These are phyloP conservation scores for Carlito syrichta DNA, from an alignment of 2,113 vertebrate genomes.

Conservation along the genomic window DNA sequence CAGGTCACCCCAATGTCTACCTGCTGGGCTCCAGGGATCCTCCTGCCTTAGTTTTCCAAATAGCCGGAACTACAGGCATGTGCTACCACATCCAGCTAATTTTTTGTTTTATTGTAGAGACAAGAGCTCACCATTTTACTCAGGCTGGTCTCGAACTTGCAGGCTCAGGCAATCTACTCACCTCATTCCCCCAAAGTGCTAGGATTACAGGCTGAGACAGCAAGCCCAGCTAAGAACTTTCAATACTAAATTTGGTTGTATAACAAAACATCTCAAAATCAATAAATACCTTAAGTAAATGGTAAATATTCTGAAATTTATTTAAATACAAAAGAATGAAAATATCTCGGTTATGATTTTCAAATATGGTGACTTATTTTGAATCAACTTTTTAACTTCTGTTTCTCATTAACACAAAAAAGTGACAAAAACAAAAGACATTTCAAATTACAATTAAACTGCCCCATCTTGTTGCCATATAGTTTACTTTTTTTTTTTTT, in stretches of 20 bases:
- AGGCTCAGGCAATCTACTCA: no score
- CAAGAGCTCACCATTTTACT: no score
- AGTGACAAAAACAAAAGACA: constrained; percentile 28
- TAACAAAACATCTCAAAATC: constrained; percentile 6
- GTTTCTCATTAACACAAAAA: neutral
- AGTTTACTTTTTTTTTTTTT: neutral
- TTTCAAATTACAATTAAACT: neutral
- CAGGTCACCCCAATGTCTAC: no score
- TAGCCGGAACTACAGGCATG: no score
- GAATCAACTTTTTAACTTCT: neutral
- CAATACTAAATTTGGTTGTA: constrained; percentile 6
- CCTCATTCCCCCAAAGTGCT: no score
- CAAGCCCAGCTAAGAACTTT: no score
- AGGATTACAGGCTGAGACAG: no score
- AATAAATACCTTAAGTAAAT: neutral
- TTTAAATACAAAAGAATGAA: neutral
- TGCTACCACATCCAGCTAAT: no score
- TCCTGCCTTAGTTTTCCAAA: no score
- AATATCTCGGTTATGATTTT: neutral
- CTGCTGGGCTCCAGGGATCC: no score
- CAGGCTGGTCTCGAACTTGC: no score
- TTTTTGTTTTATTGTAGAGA: no score
- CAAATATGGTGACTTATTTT: neutral
- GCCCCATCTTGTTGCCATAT: neutral
- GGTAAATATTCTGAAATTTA: neutral